Conservation (phyloP, 1,140 invertebrate genomes). For the Gerris buenoi region DNA sequence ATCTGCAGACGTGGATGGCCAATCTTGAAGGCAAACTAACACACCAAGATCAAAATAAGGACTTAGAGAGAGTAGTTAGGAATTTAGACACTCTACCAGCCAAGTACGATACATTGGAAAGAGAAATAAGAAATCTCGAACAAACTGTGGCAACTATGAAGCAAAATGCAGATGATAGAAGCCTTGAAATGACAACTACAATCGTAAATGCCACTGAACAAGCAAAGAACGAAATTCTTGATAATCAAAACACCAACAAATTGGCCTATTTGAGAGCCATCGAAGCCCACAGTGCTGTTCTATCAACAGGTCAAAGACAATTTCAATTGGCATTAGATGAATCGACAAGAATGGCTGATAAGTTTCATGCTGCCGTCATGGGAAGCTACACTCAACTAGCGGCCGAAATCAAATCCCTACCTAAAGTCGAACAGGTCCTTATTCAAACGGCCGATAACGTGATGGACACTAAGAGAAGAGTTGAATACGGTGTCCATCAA, state of each 20-base stretch:
- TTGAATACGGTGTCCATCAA: conserved; percentile 72
- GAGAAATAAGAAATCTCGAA: background rate
- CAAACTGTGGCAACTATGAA: background rate
- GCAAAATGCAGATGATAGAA: background rate
- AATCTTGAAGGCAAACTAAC: conserved; percentile 18
- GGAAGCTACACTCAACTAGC: conserved; percentile 27
- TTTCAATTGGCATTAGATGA: background rate
- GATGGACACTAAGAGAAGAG: conserved; percentile 61
- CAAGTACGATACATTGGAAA: background rate
- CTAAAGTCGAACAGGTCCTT: conserved; percentile 63
- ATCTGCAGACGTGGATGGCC: conserved; percentile 36
- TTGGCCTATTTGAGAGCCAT: background rate
- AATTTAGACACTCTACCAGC: background rate
- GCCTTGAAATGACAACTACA: background rate
- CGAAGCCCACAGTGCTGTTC: background rate
- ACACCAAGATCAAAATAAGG: conserved; percentile 4
- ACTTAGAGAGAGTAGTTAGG: background rate
- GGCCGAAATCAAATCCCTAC: conserved; percentile 30
- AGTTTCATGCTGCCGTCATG: conserved; percentile 24
- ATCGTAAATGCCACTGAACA: background rate
- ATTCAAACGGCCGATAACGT: conserved; percentile 71
- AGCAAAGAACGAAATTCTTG: background rate
- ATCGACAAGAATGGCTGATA: background rate
- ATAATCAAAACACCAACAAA: background rate
- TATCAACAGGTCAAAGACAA: background rate